These are phyloP conservation scores for Phorcus lineatus DNA, from an alignment of 2,888 invertebrate species.

Conservation along the genomic window DNA sequence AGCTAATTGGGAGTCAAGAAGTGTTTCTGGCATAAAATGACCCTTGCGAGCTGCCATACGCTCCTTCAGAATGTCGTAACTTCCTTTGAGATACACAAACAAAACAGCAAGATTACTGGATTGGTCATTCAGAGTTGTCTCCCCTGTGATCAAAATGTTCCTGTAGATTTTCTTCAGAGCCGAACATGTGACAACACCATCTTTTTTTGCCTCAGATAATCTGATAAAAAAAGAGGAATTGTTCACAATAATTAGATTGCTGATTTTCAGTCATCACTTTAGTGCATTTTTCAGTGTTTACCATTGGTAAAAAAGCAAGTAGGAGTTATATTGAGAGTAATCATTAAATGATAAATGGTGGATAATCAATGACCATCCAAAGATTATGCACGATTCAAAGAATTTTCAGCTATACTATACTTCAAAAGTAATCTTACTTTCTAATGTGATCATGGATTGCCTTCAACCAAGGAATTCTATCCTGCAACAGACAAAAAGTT, in stretches of 20 bases:
- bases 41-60: slow-evolving; percentile 54
- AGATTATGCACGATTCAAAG: too few relatives aligned
- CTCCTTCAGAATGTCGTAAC: slow-evolving; percentile 44
- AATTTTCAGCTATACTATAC: too few relatives aligned
- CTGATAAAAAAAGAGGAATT: slow-evolving; percentile 26
- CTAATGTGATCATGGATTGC: slow-evolving; percentile 55
- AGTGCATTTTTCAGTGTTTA: too few relatives aligned
- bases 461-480: slow-evolving; percentile 71
- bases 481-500: slow-evolving; percentile 46
- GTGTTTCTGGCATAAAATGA: slow-evolving; percentile 65
- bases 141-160: slow-evolving; percentile 50
- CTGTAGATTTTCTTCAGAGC: slow-evolving; percentile 72
- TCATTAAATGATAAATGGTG: too few relatives aligned
- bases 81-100: slow-evolving; percentile 61
- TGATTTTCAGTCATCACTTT: too few relatives aligned
- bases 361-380: too few relatives aligned
- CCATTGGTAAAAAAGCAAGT: too few relatives aligned
- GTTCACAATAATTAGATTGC: not conserved
- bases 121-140: not conserved
- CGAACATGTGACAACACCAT: slow-evolving; percentile 70
- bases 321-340: too few relatives aligned
- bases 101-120: slow-evolving; percentile 10
- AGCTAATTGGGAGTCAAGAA: slow-evolving; percentile 65
- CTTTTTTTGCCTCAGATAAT: slow-evolving; percentile 29
- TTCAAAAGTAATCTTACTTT: slow-evolving; percentile 40